A percentile compares a stretch with the other conserved stretches of the same genome.
Conservation (phyloP, 2,888 invertebrate species). For the Phlogophora meticulosa region DNA sequence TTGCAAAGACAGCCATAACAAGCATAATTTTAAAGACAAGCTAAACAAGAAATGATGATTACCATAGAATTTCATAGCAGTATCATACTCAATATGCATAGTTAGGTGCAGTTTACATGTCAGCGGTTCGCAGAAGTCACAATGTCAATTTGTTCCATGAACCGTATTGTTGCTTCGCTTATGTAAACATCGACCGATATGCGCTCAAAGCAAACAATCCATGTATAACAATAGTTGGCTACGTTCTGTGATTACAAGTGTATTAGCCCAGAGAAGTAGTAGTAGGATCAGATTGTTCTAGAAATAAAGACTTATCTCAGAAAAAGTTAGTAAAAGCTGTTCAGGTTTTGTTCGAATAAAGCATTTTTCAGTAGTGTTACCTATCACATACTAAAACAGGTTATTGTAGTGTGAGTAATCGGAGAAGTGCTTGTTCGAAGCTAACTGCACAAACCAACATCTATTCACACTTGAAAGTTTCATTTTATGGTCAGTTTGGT, state of each 20-base stretch:
- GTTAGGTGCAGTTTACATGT: conserved; percentile 53
- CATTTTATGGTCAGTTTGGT: conserved; percentile 42
- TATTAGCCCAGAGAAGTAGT: conserved; percentile 32
- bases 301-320: background rate
- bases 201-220: conserved; percentile 64
- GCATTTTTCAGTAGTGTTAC: background rate
- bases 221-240: conserved; percentile 58
- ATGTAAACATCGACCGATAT: conserved; percentile 68
- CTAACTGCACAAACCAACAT: conserved; percentile 31
- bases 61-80: conserved; percentile 32
- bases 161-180: conserved; percentile 67
- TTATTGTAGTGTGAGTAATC: background rate
- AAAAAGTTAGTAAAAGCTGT: background rate
- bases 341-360: background rate
- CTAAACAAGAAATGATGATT: conserved; percentile 26
- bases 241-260: conserved; percentile 58
- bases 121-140: conserved; percentile 64
- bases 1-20: conserved; percentile 12
- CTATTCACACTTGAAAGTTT: conserved; percentile 32
- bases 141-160: conserved; percentile 68
- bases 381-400: background rate
- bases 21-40: conserved; percentile 22
- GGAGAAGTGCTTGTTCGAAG: conserved; percentile 8
- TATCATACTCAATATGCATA: conserved; percentile 29
- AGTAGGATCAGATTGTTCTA: conserved; percentile 19